phyloP scores from a whole-genome alignment of 2,113 vertebrate species.

The Alces alces region DNA sequence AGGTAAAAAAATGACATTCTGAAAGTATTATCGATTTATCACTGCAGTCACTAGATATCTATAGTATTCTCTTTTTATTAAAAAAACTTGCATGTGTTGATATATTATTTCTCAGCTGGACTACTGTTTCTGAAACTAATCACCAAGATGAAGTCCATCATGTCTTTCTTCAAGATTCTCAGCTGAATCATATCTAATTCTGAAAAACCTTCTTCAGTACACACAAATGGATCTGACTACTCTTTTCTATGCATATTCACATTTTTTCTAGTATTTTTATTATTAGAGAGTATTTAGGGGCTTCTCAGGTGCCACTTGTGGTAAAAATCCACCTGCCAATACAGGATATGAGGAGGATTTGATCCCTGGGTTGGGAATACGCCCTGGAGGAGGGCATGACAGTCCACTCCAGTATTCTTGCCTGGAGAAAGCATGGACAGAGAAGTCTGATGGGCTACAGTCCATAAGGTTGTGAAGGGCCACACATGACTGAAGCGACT shows the following conservation, averaged over 20 bases:
- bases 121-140: neutral
- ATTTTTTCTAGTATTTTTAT: neutral
- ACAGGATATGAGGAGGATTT: neutral
- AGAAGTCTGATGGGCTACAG: neutral
- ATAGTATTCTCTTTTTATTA: neutral
- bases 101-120: neutral
- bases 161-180: neutral
- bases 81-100: neutral
- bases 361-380: neutral
- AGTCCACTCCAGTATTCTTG: neutral
- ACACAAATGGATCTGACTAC: neutral
- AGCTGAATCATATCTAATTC: neutral
- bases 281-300: neutral
- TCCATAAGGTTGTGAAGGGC: neutral
- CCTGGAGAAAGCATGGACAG: neutral
- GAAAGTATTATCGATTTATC: neutral
- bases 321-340: neutral
- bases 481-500: neutral
- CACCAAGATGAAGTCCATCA: neutral
- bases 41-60: neutral
- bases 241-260: neutral
- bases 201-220: neutral
- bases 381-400: neutral
- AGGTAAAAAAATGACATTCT: neutral
- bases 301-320: neutral